phyloP scores from a whole-genome alignment of 2,797 vertebrate genomes.

The Pampus argenteus region DNA sequence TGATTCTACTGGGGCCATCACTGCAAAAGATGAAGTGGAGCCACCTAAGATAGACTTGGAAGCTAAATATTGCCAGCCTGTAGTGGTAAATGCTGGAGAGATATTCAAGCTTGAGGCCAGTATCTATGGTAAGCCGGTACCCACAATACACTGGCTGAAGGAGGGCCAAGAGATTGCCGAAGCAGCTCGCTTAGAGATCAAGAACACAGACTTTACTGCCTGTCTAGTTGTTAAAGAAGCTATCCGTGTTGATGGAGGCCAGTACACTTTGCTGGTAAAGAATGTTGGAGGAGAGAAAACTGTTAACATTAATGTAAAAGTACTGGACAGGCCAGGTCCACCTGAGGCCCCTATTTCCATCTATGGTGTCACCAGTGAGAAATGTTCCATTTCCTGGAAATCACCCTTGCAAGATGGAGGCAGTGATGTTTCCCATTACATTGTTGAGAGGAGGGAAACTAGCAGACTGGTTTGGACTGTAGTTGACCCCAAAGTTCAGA shows the following conservation, averaged over 20 bases:
- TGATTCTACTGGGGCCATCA: slow-evolving; percentile 95
- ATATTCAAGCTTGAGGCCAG: slow-evolving; percentile 92
- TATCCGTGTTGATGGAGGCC: slow-evolving; percentile 93
- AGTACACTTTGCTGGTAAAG: slow-evolving; percentile 92
- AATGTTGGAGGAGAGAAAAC: slow-evolving; percentile 97
- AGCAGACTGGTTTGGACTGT: slow-evolving; percentile 98
- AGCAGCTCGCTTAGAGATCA: slow-evolving; percentile 93
- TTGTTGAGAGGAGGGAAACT: slow-evolving; percentile 97
- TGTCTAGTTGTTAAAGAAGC: slow-evolving; percentile 93
- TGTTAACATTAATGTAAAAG: slow-evolving; percentile 92
- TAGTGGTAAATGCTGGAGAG: slow-evolving; percentile 94
- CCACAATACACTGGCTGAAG: slow-evolving; percentile 93
- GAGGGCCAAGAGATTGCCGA: slow-evolving; percentile 88
- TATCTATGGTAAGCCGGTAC: slow-evolving; percentile 93
- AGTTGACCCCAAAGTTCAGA: slow-evolving; percentile 93
- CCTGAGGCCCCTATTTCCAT: slow-evolving; percentile 93
- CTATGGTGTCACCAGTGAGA: slow-evolving; percentile 93
- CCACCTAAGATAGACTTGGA: slow-evolving; percentile 96
- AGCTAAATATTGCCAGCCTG: slow-evolving; percentile 91
- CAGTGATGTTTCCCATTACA: slow-evolving; percentile 94
- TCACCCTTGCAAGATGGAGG: slow-evolving; percentile 96
- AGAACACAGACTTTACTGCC: slow-evolving; percentile 92
- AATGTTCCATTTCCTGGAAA: slow-evolving; percentile 95
- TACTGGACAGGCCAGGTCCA: slow-evolving; percentile 97
- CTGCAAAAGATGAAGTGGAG: slow-evolving; percentile 96